These are phyloP conservation scores for Beaufortia kweichowensis DNA, from an alignment of 2,113 vertebrate species.

Conservation along the genomic window DNA sequence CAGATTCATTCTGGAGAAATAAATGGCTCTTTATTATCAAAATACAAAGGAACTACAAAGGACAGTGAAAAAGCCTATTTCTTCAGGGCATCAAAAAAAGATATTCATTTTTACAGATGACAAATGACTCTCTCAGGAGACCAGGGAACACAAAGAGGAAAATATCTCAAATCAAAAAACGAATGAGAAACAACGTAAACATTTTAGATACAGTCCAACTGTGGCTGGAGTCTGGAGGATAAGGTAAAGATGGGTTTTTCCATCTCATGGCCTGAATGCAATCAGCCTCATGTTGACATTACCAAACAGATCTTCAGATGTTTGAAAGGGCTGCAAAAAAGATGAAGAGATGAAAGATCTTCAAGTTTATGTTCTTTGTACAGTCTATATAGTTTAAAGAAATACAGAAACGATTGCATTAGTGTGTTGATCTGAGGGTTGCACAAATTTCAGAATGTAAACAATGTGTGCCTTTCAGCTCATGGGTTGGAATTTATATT, in stretches of 20 bases:
- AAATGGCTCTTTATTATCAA: conserved; percentile 23
- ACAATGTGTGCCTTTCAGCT: too few species aligned
- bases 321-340: neutral
- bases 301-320: neutral
- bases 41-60: neutral
- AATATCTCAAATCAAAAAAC: conserved; percentile 5
- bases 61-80: conserved; percentile 1
- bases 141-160: neutral
- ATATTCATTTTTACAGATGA: neutral
- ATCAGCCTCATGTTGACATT: neutral
- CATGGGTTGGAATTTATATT: too few species aligned
- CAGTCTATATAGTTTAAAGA: neutral
- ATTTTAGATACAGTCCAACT: neutral
- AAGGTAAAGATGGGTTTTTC: neutral
- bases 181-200: neutral
- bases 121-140: too few species aligned
- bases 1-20: conserved; percentile 1
- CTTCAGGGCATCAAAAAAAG: conserved; percentile 25
- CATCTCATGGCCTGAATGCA: neutral
- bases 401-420: neutral
- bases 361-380: neutral
- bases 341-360: neutral
- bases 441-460: too few species aligned
- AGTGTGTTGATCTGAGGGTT: neutral
- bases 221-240: neutral